Evolutionary conservation across 2,113 vertebrate genomes (phyloP).

Genomic region (Hippoglossus stenolepis): DNA sequence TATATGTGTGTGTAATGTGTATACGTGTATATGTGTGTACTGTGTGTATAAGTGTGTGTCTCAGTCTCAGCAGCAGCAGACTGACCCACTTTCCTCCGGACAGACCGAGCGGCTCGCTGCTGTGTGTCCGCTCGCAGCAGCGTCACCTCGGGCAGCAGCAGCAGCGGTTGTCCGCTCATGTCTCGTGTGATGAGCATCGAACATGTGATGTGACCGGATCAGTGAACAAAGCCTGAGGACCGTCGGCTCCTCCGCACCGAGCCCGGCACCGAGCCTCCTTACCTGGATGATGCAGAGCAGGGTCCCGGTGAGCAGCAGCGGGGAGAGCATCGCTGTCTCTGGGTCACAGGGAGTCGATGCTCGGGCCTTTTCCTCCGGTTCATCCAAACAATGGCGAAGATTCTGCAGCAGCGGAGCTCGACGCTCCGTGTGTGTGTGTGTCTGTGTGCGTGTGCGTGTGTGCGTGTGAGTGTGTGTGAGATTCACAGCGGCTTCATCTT

Average conservation of each 20-base stretch:
- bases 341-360: background rate
- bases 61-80: constrained; percentile 49
- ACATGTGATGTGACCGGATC: too few species aligned
- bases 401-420: constrained; percentile 71
- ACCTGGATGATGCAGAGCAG: constrained; percentile 72
- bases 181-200: background rate
- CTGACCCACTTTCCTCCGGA: constrained; percentile 80
- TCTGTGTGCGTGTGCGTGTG: background rate
- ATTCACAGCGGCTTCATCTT: background rate
- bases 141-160: background rate
- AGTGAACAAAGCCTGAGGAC: too few species aligned
- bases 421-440: background rate
- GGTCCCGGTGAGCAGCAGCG: constrained; percentile 40
- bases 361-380: constrained; percentile 54
- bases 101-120: constrained; percentile 48
- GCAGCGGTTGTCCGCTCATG: too few species aligned
- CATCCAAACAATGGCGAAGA: constrained; percentile 81
- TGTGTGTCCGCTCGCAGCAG: background rate
- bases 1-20: too few species aligned
- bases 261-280: constrained; percentile 29
- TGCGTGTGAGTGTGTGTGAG: background rate
- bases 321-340: constrained; percentile 50
- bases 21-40: background rate
- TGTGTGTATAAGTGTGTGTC: background rate
- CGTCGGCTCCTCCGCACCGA: background rate